Base-by-base conservation (phyloP, 2,113 vertebrate genomes). In the Ellobius talpinus region DNA sequence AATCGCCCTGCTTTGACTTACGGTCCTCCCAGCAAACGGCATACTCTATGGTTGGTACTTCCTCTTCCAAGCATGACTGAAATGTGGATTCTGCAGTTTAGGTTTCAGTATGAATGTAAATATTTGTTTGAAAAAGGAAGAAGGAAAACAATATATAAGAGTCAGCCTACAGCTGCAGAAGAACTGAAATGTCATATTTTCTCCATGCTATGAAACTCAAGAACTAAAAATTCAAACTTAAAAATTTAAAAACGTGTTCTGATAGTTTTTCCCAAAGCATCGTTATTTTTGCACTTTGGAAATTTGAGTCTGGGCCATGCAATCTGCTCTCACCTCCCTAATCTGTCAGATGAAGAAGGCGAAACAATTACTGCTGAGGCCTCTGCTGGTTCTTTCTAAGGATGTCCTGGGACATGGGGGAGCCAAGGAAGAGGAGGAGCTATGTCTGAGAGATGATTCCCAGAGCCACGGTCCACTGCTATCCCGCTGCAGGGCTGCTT, bases 111-210 rank as follows among this genome's bases (percentile, higher is more conserved):
- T 17, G 85, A 88, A 91, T 39, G 68, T 73, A 61, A 90, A 92
- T 72, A 50, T 85, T 93, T 95, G 70, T 92, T 96, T 66, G 61
- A 87, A 94, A 93, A 95, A 89, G 45, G 73, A 97, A 82, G 76
- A 91, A 3, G 33, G n/a, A 95, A 93, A 77, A 36, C 12, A 74
- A 85, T n/a, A 79, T 9, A 0, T 21, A 92, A 42, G 26, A 78
- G n/a, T 85, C 47, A 82, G 76, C 90, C 42, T 23, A 66, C 70
- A 55, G 82, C 39, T 76, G 42, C 33, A 39, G 10, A 78, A 88
- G 39, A 86, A 95, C 63, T 88, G 50, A 31, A 81, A 93, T 52
- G 11, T 9, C 50, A 26, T 42, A 42, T 39, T 58, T 81, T 50
- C 36, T 24, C 52, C 42, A 33, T 55, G 23, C 55, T 73, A 63